A percentile compares a stretch with the other conserved stretches of the same genome.
phyloP scores from a whole-genome alignment of 2,888 invertebrate genomes.

The Phrixothrix hirtus region DNA sequence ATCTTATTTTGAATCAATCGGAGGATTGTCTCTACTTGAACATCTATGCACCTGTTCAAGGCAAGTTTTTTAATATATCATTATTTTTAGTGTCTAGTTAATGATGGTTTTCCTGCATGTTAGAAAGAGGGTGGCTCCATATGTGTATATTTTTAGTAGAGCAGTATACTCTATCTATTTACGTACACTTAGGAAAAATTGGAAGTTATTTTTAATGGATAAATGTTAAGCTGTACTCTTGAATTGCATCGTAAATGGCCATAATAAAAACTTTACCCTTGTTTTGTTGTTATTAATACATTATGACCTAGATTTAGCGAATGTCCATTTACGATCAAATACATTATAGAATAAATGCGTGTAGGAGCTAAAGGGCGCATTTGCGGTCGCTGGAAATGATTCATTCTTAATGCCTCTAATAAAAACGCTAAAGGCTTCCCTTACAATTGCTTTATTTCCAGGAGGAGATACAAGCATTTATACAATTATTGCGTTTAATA shows the following conservation, averaged over 20 bases:
- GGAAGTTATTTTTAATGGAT: not conserved
- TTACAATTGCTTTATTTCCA: not conserved
- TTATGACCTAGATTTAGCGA: not conserved
- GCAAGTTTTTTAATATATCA: constrained; percentile 60
- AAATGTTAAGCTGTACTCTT: not conserved
- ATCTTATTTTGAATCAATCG: constrained; percentile 66
- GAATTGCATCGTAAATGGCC: not conserved
- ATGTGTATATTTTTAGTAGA: too few species aligned
- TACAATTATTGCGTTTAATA: too few species aligned
- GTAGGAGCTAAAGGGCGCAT: not conserved
- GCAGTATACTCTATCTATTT: too few species aligned
- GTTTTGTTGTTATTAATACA: not conserved
- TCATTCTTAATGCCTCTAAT: not conserved
- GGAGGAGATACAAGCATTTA: too few species aligned
- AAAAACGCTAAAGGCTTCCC: not conserved
- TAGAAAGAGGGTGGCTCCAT: not conserved
- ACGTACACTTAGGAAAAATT: not conserved
- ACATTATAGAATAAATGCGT: not conserved
- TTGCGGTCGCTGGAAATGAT: not conserved
- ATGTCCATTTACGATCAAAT: not conserved
- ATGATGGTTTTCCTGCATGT: not conserved
- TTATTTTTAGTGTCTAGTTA: not conserved
- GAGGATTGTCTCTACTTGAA: constrained; percentile 93
- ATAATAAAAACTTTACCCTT: not conserved
- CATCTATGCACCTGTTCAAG: constrained; percentile 84